These are phyloP conservation scores for Amphiprion ocellaris DNA, from an alignment of 2,113 vertebrate genomes.

Conservation along the genomic window DNA sequence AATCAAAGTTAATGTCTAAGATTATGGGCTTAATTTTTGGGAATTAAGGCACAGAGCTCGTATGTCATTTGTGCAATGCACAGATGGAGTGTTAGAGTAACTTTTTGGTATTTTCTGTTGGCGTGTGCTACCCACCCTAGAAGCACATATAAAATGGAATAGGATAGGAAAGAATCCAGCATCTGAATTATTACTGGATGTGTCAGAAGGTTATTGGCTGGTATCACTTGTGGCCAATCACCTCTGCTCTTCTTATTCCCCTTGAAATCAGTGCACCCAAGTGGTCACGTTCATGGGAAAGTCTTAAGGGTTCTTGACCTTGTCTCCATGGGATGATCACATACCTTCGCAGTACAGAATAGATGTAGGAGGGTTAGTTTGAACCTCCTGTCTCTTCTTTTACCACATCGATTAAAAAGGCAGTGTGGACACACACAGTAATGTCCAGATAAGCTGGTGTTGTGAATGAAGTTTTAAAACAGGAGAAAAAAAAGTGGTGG, in stretches of 20 bases:
- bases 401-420: neutral
- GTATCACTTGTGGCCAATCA: neutral
- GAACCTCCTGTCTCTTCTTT: neutral
- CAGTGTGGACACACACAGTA: neutral
- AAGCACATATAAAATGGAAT: neutral
- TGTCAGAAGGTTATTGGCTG: neutral
- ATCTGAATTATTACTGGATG: neutral
- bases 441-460: neutral
- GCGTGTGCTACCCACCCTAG: neutral
- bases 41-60: neutral
- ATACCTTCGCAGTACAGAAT: neutral
- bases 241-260: neutral
- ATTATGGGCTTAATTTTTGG: conserved; percentile 22
- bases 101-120: conserved; percentile 3
- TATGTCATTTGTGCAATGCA: neutral
- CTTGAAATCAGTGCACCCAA: neutral
- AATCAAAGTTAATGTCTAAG: conserved; percentile 13
- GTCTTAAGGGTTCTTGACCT: neutral
- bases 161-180: neutral
- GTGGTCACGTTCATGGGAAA: neutral
- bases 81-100: neutral
- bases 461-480: conserved; percentile 1
- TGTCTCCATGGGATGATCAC: neutral
- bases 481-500: neutral
- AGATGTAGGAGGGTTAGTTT: neutral